These are phyloP conservation scores for Enteromius unitaeniatus DNA, from an alignment of 2,797 vertebrate species.

Conservation along the genomic window DNA sequence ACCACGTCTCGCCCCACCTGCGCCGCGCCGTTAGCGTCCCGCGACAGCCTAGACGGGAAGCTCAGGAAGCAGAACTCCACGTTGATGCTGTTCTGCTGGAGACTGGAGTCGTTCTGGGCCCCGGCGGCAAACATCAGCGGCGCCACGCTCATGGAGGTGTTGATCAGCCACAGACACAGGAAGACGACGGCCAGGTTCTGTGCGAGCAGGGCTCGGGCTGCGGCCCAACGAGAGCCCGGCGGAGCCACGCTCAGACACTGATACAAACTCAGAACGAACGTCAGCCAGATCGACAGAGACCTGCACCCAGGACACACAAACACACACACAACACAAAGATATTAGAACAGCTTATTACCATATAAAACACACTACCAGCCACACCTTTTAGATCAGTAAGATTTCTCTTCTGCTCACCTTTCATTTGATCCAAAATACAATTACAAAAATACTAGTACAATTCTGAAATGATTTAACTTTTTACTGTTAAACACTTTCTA, in stretches of 20 bases:
- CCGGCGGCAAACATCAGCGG: slow-evolving; percentile 68
- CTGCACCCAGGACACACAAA: too few relatives aligned
- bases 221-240: slow-evolving; percentile 73
- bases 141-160: slow-evolving; percentile 68
- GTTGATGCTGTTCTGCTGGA: slow-evolving; percentile 67
- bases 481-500: too few relatives aligned
- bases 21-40: slow-evolving; percentile 67
- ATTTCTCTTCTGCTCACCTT: too few relatives aligned
- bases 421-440: too few relatives aligned
- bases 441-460: too few relatives aligned
- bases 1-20: slow-evolving; percentile 78
- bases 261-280: slow-evolving; percentile 76
- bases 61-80: slow-evolving; percentile 74
- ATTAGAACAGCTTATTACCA: not conserved
- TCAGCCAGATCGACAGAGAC: slow-evolving; percentile 81
- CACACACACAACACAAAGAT: too few relatives aligned
- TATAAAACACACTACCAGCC: too few relatives aligned
- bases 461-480: too few relatives aligned
- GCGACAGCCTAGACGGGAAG: slow-evolving; percentile 72
- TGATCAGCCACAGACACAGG: slow-evolving; percentile 74
- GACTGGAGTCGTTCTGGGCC: slow-evolving; percentile 59
- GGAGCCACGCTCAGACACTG: slow-evolving; percentile 77
- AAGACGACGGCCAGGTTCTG: slow-evolving; percentile 70
- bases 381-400: too few relatives aligned
- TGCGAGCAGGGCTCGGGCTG: slow-evolving; percentile 52